A percentile compares a stretch with the other conserved stretches of the same genome.
These are phyloP conservation scores for Agrotis puta DNA, from an alignment of 2,888 invertebrate species.

Conservation along the genomic window DNA sequence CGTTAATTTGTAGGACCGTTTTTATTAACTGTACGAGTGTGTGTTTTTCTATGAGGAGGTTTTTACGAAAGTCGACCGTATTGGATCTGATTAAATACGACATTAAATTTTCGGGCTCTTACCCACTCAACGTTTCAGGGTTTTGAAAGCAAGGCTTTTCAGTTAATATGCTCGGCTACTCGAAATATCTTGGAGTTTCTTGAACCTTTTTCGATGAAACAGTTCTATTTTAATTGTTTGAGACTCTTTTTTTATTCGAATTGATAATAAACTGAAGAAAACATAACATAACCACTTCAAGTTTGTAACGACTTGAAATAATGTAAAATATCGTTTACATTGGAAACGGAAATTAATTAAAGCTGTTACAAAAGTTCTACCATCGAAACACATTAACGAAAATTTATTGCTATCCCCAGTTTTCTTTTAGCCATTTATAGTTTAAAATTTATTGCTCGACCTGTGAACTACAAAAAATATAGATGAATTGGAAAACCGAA, in stretches of 20 bases:
- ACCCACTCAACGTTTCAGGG: conserved; percentile 13
- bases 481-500: too few relatives aligned
- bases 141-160: conserved; percentile 27
- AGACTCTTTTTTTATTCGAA: neutral
- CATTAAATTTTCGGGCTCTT: conserved; percentile 24
- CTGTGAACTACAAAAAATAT: too few relatives aligned
- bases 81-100: conserved; percentile 29
- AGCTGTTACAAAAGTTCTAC: conserved; percentile 1
- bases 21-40: conserved; percentile 33
- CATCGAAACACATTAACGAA: neutral
- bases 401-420: neutral
- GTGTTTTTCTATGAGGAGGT: conserved; percentile 11
- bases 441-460: conserved; percentile 13
- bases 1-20: conserved; percentile 41
- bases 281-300: neutral
- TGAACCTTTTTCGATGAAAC: too few relatives aligned
- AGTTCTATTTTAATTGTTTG: neutral
- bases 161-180: conserved; percentile 24
- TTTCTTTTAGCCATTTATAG: neutral
- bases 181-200: conserved; percentile 17
- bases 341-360: neutral
- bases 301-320: conserved; percentile 2
- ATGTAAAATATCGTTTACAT: neutral
- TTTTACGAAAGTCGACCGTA: conserved; percentile 19
- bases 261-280: conserved; percentile 13